Evolutionary conservation across 2,888 invertebrate species (phyloP), one percentile per base, ranked within the genome.

Genomic region (Apamea monoglypha): DNA sequence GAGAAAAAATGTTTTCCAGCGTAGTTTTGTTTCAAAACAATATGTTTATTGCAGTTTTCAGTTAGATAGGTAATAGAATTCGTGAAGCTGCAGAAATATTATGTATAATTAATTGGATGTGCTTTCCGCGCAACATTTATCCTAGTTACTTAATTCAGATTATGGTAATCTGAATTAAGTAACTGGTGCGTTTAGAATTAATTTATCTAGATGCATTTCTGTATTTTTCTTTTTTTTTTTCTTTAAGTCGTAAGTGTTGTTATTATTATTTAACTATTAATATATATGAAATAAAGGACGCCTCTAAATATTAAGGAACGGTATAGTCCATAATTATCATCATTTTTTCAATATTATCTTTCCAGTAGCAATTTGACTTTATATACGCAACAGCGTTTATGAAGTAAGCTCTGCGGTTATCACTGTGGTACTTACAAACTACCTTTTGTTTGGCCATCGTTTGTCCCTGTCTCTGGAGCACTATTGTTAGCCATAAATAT

Each of bases 401-500:
- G 21, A 59, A 74, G 29, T 53, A 29, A 5, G 32, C n/a, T 53
- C n/a, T 81, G 76, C 78, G 44, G 59, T 76, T 88, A 81, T 85
- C 79, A 83, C 68, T 70, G 73, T 73, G 78, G 84, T 89, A 89
- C 91, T 91, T 90, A 87, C 90, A 88, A 92, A 92, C 91, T 92
- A 92, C 92, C 93, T 93, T 94, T 94, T 94, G 93, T 94, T 93
- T 91, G 91, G 85, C 74, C 88, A 86, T 93, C 93, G 92, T 95
- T 94, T 93, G 92, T 95, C 94, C 93, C 91, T 93, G 95, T 94
- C 95, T 83, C 80, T 74, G 88, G 84, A 83, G 80, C 86, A 90
- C 92, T 93, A 93, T 94, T 94, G 94, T 92, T 90, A 87, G 87
- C 92, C 91, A 92, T 94, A 95, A 94, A 95, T 94, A 92, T 88